A percentile compares a stretch with the other conserved stretches of the same genome.
Evolutionary conservation across 2,888 invertebrate species (phyloP).

Genomic region (Drymonia ruficornis): DNA sequence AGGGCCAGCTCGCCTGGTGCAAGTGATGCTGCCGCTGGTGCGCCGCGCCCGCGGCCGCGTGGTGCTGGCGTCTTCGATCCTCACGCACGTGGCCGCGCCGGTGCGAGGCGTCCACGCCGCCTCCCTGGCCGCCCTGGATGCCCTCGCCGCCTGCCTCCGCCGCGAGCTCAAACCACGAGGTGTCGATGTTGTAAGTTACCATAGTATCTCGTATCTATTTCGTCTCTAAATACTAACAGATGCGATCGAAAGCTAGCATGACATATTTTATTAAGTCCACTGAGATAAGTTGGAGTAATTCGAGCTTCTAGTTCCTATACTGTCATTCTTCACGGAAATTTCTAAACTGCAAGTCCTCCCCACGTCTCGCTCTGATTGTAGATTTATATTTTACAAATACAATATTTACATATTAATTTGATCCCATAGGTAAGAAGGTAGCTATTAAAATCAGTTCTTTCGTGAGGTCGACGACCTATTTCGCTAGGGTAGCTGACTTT

Average conservation of each 20-base stretch:
- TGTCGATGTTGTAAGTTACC: slow-evolving; percentile 88
- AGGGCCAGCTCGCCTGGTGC: slow-evolving; percentile 89
- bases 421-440: no score
- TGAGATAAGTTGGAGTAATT: no score
- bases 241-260: no score
- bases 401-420: no score
- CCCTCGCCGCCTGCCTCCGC: slow-evolving; percentile 91
- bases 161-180: slow-evolving; percentile 92
- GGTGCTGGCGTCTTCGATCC: slow-evolving; percentile 91
- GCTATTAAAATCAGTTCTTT: no score
- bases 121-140: slow-evolving; percentile 91
- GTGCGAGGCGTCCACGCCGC: slow-evolving; percentile 93
- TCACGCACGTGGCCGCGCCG: slow-evolving; percentile 92
- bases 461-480: not conserved
- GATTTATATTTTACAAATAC: no score
- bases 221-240: no score
- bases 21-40: slow-evolving; percentile 93
- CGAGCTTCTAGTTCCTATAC: no score
- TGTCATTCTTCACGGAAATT: no score
- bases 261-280: no score
- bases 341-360: no score
- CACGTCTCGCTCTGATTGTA: no score
- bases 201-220: not conserved
- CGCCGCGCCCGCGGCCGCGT: slow-evolving; percentile 92
- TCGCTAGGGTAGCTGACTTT: not conserved